phyloP scores from a whole-genome alignment of 92 coral and sea anemone genomes.

The Galaxea fascicularis region DNA sequence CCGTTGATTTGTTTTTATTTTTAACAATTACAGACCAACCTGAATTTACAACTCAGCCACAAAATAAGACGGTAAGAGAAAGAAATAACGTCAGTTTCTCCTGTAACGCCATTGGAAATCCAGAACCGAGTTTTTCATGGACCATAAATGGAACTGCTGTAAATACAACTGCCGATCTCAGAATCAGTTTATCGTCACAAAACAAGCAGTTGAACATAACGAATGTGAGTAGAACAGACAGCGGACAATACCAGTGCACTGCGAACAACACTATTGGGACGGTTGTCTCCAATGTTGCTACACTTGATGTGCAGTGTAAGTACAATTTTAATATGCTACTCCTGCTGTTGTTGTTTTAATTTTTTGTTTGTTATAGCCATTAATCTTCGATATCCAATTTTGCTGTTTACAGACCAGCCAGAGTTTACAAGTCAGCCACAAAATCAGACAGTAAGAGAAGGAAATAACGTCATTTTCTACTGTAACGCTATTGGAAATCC shows the following conservation, averaged over 20 bases:
- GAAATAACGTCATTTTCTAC: conserved; percentile 14
- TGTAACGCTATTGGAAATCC: conserved; percentile 59
- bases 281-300: not conserved
- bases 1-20: too few relatives aligned
- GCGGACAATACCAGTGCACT: not conserved
- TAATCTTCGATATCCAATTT: too few relatives aligned
- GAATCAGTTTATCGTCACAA: not conserved
- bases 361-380: too few relatives aligned
- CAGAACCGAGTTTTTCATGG: conserved; percentile 3
- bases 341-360: too few relatives aligned
- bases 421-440: conserved; percentile 7
- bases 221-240: not conserved
- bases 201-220: not conserved
- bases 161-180: not conserved
- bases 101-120: not conserved
- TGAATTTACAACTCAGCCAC: too few relatives aligned
- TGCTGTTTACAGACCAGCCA: conserved; percentile 7
- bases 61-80: too few relatives aligned
- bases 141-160: not conserved
- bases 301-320: not conserved
- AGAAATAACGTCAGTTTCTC: too few relatives aligned
- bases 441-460: conserved; percentile 13
- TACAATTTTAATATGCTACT: too few relatives aligned
- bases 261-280: not conserved
- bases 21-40: too few relatives aligned